Conservation (phyloP, 2,113 vertebrate genomes). For the Ctenomys sociabilis region DNA sequence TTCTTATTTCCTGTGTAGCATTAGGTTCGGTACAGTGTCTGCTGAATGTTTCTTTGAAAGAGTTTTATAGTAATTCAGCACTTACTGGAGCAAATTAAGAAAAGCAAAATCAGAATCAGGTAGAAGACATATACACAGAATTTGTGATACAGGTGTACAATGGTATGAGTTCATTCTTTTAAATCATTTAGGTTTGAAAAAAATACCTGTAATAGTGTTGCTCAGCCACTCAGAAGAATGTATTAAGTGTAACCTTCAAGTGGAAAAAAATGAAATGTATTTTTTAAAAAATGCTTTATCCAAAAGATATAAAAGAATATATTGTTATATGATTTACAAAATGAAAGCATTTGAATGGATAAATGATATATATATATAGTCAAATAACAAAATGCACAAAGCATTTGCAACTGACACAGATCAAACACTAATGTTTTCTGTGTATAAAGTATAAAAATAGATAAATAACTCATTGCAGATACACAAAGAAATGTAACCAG, state of each 20-base stretch:
- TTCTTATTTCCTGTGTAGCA: not conserved
- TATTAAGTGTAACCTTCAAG: not conserved
- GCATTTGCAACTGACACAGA: not conserved
- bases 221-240: not conserved
- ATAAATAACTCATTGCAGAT: not conserved
- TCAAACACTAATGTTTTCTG: not conserved
- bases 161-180: not conserved
- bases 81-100: not conserved
- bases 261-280: not conserved
- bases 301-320: not conserved
- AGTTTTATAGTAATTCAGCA: not conserved
- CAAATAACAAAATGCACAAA: not conserved
- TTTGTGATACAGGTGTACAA: not conserved
- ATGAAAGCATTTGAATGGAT: not conserved
- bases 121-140: not conserved
- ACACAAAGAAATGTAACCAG: not conserved
- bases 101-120: not conserved
- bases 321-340: conserved; percentile 9
- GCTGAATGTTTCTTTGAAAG: not conserved
- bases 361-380: not conserved
- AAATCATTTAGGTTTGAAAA: conserved; percentile 11
- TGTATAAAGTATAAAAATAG: conserved; percentile 9
- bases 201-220: not conserved
- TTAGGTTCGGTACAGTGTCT: not conserved
- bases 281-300: not conserved